Percentiles rank a stretch among this genome's conserved stretches.
phyloP scores from a whole-genome alignment of 2,888 invertebrate species.

The Synergus umbraculus region DNA sequence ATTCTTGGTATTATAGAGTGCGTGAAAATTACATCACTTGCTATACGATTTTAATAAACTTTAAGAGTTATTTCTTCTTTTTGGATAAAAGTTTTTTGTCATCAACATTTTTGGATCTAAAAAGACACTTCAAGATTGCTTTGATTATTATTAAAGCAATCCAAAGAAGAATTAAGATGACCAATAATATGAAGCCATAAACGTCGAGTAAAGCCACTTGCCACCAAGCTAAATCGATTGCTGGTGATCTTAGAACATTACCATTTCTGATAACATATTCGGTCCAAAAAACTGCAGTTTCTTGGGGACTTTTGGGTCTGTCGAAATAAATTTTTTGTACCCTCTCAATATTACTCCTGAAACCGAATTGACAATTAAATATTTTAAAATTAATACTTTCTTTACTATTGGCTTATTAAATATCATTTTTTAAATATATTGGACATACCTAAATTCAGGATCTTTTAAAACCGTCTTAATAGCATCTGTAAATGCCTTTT shows the following conservation, averaged over 20 bases:
- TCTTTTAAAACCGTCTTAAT: constrained; percentile 51
- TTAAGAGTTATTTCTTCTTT: not conserved
- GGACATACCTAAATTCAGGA: constrained; percentile 53
- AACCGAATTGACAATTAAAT: not conserved
- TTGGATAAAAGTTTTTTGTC: not conserved
- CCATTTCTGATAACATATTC: constrained; percentile 48
- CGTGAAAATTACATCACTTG: not conserved
- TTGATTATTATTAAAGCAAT: not conserved
- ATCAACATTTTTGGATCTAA: not conserved
- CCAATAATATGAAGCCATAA: constrained; percentile 45
- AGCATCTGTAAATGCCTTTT: constrained; percentile 48
- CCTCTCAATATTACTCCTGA: constrained; percentile 46
- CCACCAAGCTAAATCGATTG: constrained; percentile 64
- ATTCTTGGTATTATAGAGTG: not conserved
- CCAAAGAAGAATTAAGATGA: not conserved
- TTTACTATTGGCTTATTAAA: not conserved
- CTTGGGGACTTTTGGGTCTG: constrained; percentile 42
- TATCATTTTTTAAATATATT: constrained; percentile 9
- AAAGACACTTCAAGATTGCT: not conserved
- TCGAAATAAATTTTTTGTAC: constrained; percentile 45
- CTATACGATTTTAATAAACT: not conserved
- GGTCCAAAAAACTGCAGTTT: constrained; percentile 46
- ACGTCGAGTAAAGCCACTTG: constrained; percentile 65
- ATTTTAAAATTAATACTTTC: not conserved
- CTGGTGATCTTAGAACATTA: constrained; percentile 61